phyloP scores from a whole-genome alignment of 1,140 invertebrate genomes.

The Caenorhabditis latens region DNA sequence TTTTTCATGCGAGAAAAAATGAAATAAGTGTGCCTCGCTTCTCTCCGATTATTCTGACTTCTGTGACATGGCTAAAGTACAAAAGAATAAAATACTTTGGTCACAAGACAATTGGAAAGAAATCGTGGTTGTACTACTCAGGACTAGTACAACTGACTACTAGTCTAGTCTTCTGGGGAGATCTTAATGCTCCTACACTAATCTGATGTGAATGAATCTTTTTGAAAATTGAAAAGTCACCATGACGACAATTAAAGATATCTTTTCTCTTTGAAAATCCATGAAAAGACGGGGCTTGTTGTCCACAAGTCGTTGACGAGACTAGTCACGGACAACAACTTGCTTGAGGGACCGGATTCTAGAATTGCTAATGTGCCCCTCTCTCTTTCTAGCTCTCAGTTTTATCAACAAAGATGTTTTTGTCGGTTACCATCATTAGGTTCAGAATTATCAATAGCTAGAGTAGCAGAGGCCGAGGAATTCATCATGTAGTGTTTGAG shows the following conservation, averaged over 20 bases:
- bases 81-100: slow-evolving; percentile 5
- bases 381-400: not conserved
- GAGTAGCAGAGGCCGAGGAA: not conserved
- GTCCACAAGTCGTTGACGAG: slow-evolving; percentile 16
- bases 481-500: not conserved
- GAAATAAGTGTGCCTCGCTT: not conserved
- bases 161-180: not conserved
- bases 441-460: not conserved
- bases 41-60: not conserved
- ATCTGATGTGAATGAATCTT: not conserved
- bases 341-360: slow-evolving; percentile 16
- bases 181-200: not conserved
- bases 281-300: not conserved
- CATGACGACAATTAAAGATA: slow-evolving; percentile 5
- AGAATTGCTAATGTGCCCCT: slow-evolving; percentile 29
- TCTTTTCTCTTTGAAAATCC: not conserved
- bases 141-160: not conserved
- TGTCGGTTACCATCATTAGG: slow-evolving; percentile 3
- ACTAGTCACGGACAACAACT: slow-evolving; percentile 24
- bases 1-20: slow-evolving; percentile 25
- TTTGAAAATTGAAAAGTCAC: not conserved
- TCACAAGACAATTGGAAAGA: not conserved
- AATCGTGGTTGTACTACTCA: not conserved
- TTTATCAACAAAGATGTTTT: slow-evolving; percentile 32
- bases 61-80: slow-evolving; percentile 33